Conservation (phyloP, 2,797 vertebrate species). For the Lerista edwardsae region DNA sequence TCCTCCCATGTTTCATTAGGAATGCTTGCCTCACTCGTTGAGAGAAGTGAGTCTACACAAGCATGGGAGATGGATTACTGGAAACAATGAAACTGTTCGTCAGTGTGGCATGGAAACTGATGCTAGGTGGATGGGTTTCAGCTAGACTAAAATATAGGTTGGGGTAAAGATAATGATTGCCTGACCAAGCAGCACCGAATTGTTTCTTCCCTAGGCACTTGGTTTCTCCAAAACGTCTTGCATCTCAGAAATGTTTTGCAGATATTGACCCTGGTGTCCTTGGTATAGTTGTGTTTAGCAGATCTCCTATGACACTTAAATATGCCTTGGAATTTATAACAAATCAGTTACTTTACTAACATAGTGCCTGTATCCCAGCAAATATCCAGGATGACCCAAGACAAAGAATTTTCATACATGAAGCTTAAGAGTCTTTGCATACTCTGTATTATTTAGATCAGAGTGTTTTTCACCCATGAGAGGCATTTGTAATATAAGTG, state of each 20-base stretch:
- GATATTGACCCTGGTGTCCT: neutral
- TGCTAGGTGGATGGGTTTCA: neutral
- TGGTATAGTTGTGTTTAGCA: neutral
- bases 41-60: neutral
- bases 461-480: neutral
- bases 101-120: neutral
- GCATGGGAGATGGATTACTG: neutral
- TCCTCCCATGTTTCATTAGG: neutral
- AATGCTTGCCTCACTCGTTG: neutral
- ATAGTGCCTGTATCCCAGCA: neutral
- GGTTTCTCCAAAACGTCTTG: neutral
- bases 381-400: neutral
- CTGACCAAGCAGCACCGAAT: neutral
- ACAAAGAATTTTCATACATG: neutral
- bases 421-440: neutral
- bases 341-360: neutral
- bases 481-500: neutral
- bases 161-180: neutral
- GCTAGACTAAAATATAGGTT: neutral
- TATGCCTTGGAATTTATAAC: neutral
- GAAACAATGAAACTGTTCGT: neutral
- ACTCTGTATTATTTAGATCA: neutral
- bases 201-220: neutral
- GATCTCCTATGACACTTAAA: neutral
- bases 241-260: constrained; percentile 2